Percentiles rank a stretch among this genome's conserved stretches.
Conservation (phyloP, 2,888 invertebrate species). For the Abrostola triplasia region DNA sequence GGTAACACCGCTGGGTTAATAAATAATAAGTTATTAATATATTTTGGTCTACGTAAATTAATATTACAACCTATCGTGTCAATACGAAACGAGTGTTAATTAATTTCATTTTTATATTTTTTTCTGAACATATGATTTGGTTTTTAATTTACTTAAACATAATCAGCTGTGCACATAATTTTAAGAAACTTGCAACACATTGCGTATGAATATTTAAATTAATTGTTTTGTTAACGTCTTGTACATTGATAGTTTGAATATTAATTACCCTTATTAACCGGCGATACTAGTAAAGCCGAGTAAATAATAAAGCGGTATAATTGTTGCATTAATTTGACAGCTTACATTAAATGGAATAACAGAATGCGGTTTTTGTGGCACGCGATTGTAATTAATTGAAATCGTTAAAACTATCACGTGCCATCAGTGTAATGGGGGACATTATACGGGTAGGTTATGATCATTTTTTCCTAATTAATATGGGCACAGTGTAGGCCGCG, state of each 20-base stretch:
- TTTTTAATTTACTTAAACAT: slow-evolving; percentile 4
- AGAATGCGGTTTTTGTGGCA: slow-evolving; percentile 46
- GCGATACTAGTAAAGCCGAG: slow-evolving; percentile 30
- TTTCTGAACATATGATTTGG: not conserved
- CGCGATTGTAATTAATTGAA: slow-evolving; percentile 53
- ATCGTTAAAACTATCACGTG: slow-evolving; percentile 53
- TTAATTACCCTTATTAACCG: slow-evolving; percentile 47
- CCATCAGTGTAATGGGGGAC: slow-evolving; percentile 50
- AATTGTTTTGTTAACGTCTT: slow-evolving; percentile 31
- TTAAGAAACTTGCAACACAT: slow-evolving; percentile 9
- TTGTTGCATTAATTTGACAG: slow-evolving; percentile 51
- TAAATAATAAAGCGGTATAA: slow-evolving; percentile 45
- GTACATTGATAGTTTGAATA: slow-evolving; percentile 33
- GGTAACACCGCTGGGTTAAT: no score
- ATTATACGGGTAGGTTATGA: slow-evolving; percentile 55
- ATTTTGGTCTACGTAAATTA: not conserved
- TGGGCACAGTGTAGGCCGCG: slow-evolving; percentile 32
- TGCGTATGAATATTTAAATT: slow-evolving; percentile 19
- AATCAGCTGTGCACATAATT: slow-evolving; percentile 27
- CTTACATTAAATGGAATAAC: slow-evolving; percentile 39
- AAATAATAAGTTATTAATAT: no score
- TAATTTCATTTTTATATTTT: no score
- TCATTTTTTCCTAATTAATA: slow-evolving; percentile 49
- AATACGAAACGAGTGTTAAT: no score
- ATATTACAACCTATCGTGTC: no score